Conservation (phyloP, 37 sponge, comb jelly and placozoan species). For the Geodia barretti region DNA sequence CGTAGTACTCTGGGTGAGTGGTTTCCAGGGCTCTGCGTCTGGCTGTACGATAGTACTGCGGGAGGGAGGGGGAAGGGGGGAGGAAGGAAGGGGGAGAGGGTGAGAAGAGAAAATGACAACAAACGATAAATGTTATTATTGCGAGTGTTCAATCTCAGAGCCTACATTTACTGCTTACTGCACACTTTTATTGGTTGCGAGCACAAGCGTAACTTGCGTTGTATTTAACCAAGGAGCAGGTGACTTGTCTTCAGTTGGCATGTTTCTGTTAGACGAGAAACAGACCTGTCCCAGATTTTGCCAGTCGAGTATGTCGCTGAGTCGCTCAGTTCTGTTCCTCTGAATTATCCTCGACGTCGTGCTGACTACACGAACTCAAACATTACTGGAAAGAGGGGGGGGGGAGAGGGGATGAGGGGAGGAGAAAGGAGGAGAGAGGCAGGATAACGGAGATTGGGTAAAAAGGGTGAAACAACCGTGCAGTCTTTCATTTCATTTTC, state of each 20-base stretch:
- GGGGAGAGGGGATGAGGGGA: not conserved
- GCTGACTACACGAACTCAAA: constrained; percentile 54
- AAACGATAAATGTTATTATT: too few species aligned
- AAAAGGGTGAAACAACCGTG: not conserved
- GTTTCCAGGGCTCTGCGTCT: constrained; percentile 75
- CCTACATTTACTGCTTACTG: too few species aligned
- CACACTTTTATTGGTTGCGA: not conserved
- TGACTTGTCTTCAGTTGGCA: too few species aligned
- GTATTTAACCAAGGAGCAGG: too few species aligned
- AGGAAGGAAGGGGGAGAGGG: not conserved
- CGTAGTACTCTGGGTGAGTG: constrained; percentile 54
- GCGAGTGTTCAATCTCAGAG: too few species aligned
- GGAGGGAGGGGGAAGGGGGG: not conserved
- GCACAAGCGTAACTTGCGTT: not conserved
- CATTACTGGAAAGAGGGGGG: not conserved
- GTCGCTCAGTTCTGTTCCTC: constrained; percentile 94
- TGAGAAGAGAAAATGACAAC: too few species aligned
- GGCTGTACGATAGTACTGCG: constrained; percentile 78
- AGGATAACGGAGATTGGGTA: not conserved
- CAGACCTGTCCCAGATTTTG: constrained; percentile 77
- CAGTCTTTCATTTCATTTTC: too few species aligned
- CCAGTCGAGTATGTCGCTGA: constrained; percentile 98
- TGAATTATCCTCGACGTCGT: constrained; percentile 97
- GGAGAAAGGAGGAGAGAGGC: not conserved
- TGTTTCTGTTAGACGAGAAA: too few species aligned